These are phyloP conservation scores for Willisornis vidua DNA, from an alignment of 2,113 vertebrate species.

Conservation along the genomic window DNA sequence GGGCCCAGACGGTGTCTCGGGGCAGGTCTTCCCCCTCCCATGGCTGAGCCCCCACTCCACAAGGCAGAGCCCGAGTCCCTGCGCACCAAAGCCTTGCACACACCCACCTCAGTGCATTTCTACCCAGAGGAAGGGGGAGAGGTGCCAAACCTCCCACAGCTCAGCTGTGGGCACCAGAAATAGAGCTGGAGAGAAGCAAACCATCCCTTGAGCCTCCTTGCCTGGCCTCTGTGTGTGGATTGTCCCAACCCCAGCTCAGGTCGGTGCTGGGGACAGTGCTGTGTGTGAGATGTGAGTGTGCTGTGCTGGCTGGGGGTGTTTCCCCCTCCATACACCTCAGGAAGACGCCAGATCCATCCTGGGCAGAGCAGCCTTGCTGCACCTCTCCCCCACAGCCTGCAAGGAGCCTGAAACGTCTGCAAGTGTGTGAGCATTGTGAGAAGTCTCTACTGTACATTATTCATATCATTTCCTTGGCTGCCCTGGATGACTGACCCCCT, in stretches of 20 bases:
- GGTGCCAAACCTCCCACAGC: background rate
- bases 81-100: background rate
- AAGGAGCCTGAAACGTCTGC: background rate
- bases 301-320: background rate
- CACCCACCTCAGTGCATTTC: background rate
- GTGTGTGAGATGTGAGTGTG: background rate
- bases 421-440: background rate
- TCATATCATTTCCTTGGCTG: background rate
- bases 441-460: background rate
- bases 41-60: accelerated
- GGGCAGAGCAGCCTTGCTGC: background rate
- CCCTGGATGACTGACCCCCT: background rate
- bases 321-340: accelerated
- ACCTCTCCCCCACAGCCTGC: background rate
- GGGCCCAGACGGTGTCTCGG: background rate
- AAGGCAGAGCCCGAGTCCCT: background rate
- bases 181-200: background rate
- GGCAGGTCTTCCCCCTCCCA: accelerated
- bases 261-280: background rate
- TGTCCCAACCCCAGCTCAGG: background rate
- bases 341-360: background rate
- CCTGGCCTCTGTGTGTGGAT: background rate
- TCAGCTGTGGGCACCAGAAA: constrained; percentile 38
- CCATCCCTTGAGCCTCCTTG: background rate
- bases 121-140: constrained; percentile 12